Evolutionary conservation across 1,140 invertebrate genomes (phyloP), one percentile per base, ranked within the genome.

Genomic region (Ephestia elutella): DNA sequence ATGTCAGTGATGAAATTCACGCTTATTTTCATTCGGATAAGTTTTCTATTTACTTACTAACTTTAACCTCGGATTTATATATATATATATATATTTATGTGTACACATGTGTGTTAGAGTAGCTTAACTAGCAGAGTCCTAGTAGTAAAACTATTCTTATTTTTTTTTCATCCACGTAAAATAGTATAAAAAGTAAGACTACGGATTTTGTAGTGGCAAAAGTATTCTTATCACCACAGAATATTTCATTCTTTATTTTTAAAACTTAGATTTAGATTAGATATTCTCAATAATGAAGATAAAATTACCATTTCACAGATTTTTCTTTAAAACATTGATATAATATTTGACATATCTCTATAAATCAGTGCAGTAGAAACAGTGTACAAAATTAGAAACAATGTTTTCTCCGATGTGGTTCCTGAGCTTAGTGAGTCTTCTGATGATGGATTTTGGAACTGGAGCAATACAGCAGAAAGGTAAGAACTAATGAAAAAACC

Each of bases 391-490:
- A 44, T 17, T 62, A 61, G 65, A 65, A 1, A 62, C 20, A 48
- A 68, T 68, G 66, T 58, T 58, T 32, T 54, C 57, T 2, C 67
- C 62, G 17, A 67, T 77, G 69, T 78, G 73, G 70, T 69, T 73
- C 53, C 59, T 77, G 53, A 74, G 72, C 57, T 59, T 77, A 25
- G 49, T 82, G 19, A 64, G 69, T 18, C 54, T 82, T n/a, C 62
- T 84, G 21, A 66, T 75, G n/a, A 62, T 75, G 32, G 78, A 82
- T 59, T 69, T 78, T 28, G 66, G 75, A 54, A 82, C 71, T 13
- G 75, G 73, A 5, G 70, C 80, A 49, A 56, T 80, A 13, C 72
- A 73, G 53, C 69, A 74, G 9, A 70, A 70, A 74, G 76, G 82
- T 85, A 54, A 75, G 68, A 50, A n/a, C 35, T 17, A 17, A 17